Percentiles rank a stretch among this genome's conserved stretches.
Evolutionary conservation across 2,113 vertebrate genomes (phyloP).

Genomic region (Isurus oxyrinchus): DNA sequence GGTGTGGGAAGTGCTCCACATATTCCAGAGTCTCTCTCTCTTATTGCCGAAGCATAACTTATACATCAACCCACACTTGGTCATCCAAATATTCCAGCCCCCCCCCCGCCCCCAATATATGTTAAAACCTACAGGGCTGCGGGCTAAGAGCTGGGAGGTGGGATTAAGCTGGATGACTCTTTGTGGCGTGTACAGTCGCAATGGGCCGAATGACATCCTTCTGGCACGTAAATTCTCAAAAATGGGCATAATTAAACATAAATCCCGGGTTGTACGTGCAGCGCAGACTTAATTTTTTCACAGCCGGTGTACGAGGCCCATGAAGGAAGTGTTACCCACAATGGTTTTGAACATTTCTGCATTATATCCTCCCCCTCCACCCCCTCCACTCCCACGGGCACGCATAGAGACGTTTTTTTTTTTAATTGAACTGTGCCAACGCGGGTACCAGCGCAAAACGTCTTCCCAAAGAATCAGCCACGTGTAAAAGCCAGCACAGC

Average conservation of each 20-base stretch:
- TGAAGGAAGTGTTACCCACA: not conserved
- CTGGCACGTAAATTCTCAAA: not conserved
- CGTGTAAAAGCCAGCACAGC: not conserved
- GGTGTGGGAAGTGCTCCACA: too few species aligned
- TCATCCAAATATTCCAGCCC: too few species aligned
- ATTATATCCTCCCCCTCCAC: slow-evolving; percentile 25
- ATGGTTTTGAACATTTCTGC: not conserved
- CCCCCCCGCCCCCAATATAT: too few species aligned
- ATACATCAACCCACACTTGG: too few species aligned
- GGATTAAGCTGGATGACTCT: too few species aligned
- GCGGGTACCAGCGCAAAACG: not conserved
- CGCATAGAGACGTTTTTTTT: not conserved
- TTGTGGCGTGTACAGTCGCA: too few species aligned
- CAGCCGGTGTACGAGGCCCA: not conserved
- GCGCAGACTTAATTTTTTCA: not conserved
- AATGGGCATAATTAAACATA: not conserved
- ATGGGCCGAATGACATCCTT: too few species aligned
- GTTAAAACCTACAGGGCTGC: too few species aligned
- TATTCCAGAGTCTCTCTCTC: too few species aligned
- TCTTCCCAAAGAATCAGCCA: not conserved
- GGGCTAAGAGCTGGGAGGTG: too few species aligned
- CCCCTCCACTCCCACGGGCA: slow-evolving; percentile 25
- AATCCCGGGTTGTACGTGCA: not conserved
- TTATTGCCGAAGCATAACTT: too few species aligned
- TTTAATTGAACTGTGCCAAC: not conserved